A percentile compares a stretch with the other conserved stretches of the same genome.
These are phyloP conservation scores for Hippocampus zosterae DNA, from an alignment of 2,113 vertebrate species.

Conservation along the genomic window DNA sequence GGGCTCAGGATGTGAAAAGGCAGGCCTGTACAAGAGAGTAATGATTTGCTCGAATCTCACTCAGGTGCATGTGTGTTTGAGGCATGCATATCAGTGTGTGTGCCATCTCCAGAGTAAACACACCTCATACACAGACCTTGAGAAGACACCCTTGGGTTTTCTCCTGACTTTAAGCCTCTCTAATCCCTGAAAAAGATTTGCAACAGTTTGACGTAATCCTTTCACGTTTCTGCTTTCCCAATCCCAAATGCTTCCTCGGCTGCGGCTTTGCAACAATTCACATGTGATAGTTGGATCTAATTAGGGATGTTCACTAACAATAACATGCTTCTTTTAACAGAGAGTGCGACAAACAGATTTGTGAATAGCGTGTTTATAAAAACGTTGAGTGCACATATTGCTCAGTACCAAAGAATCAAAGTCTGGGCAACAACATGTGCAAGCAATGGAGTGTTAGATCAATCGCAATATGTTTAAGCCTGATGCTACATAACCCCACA, in stretches of 20 bases:
- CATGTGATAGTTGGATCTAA: constrained; percentile 48
- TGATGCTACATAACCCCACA: neutral
- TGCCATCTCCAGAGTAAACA: constrained; percentile 27
- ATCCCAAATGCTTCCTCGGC: constrained; percentile 53
- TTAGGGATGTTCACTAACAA: constrained; percentile 50
- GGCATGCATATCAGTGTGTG: constrained; percentile 19
- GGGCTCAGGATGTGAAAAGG: neutral
- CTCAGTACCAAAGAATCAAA: neutral
- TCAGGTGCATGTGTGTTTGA: constrained; percentile 14
- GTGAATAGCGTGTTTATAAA: constrained; percentile 29
- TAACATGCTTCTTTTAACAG: constrained; percentile 29
- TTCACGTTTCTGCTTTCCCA: constrained; percentile 56
- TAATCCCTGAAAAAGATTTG: constrained; percentile 72
- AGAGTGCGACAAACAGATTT: constrained; percentile 19
- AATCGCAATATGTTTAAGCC: neutral
- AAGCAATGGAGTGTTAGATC: too few species aligned
- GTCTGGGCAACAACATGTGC: constrained; percentile 1
- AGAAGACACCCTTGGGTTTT: constrained; percentile 60
- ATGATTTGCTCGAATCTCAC: constrained; percentile 14
- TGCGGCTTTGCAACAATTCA: constrained; percentile 39
- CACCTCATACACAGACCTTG: constrained; percentile 39
- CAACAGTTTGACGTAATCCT: constrained; percentile 70
- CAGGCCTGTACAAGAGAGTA: constrained; percentile 9
- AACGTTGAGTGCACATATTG: constrained; percentile 2
- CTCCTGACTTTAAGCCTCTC: constrained; percentile 62